Conservation (phyloP, 2,797 vertebrate species). For the Lagorchestes hirsutus region DNA sequence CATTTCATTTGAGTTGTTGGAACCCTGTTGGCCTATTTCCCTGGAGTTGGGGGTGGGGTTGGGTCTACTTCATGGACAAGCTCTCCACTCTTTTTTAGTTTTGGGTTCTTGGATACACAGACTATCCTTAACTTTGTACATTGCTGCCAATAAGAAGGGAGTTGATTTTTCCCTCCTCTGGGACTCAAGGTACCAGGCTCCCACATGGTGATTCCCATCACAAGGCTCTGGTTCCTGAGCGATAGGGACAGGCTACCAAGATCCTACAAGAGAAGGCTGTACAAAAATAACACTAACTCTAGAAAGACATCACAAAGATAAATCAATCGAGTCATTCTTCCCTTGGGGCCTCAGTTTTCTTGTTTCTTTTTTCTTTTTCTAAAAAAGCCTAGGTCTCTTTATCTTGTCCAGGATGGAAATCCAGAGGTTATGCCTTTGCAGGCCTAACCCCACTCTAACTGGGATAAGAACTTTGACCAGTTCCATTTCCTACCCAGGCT, state of each 20-base stretch:
- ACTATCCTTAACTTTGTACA: background rate
- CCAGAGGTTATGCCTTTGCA: background rate
- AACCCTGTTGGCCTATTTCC: background rate
- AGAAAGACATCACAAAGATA: background rate
- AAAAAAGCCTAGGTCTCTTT: background rate
- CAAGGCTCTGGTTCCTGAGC: background rate
- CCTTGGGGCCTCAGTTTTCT: background rate
- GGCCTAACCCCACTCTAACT: background rate
- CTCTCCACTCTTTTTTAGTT: background rate
- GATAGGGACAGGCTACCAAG: background rate
- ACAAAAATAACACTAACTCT: background rate
- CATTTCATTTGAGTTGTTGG: background rate
- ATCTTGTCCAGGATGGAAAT: background rate
- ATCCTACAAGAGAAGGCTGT: background rate
- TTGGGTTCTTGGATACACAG: background rate
- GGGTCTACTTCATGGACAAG: background rate
- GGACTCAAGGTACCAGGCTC: background rate
- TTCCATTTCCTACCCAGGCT: background rate
- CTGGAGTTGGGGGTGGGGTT: background rate
- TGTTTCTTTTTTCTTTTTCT: too few relatives aligned
- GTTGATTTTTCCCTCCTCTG: background rate
- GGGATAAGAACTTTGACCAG: background rate
- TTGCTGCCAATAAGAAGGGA: background rate
- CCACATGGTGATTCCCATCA: background rate
- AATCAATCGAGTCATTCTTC: background rate